Evolutionary conservation across 2,888 invertebrate genomes (phyloP).

Genomic region (Gibbula magus): DNA sequence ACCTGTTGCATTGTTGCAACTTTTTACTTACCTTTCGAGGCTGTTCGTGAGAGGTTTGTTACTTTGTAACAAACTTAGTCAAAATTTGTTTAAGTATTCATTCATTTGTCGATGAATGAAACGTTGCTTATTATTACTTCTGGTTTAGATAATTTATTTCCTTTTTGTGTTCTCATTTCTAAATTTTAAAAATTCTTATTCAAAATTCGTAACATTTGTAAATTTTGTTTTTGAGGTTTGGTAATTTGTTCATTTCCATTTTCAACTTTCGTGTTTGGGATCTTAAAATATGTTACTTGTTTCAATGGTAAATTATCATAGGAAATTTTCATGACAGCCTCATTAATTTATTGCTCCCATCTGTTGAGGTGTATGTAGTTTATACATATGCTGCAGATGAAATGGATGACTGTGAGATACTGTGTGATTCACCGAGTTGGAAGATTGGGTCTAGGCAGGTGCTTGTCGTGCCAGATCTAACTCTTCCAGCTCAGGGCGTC

Average conservation of each 20-base stretch:
- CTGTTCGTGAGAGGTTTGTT: neutral
- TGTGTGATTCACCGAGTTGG: slow-evolving; percentile 77
- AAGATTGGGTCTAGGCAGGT: slow-evolving; percentile 81
- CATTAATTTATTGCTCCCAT: too few relatives aligned
- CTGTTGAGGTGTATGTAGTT: too few relatives aligned
- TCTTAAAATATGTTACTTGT: too few relatives aligned
- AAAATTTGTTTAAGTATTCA: neutral
- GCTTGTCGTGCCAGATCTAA: slow-evolving; percentile 82
- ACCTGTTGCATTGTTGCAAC: slow-evolving; percentile 13
- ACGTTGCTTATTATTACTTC: neutral
- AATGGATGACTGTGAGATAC: neutral
- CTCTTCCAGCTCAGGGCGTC: slow-evolving; percentile 82
- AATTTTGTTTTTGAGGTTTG: too few relatives aligned
- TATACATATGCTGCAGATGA: too few relatives aligned
- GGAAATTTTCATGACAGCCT: too few relatives aligned
- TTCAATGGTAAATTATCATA: too few relatives aligned
- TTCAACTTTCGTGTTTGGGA: too few relatives aligned
- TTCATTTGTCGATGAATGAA: neutral
- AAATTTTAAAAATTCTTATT: too few relatives aligned
- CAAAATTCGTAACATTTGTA: too few relatives aligned
- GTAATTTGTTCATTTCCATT: too few relatives aligned
- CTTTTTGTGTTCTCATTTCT: too few relatives aligned
- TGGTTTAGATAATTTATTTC: neutral
- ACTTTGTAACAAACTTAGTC: neutral
- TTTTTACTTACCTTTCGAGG: neutral